Evolutionary conservation across 2,797 vertebrate genomes (phyloP), one percentile per base, ranked within the genome.

Genomic region (Huso huso): DNA sequence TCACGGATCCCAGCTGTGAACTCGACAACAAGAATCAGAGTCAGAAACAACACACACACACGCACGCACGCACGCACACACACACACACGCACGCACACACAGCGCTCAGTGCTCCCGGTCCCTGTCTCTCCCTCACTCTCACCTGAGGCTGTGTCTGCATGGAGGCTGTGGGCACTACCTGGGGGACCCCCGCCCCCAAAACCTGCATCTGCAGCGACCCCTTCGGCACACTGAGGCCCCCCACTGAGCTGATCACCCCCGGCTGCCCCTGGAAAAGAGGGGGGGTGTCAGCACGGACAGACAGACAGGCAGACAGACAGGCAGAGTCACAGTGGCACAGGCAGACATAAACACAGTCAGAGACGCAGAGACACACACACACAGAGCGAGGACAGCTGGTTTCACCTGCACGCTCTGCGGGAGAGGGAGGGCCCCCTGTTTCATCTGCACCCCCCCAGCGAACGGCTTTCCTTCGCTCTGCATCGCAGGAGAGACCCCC

Each of bases 241-340:
- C 89, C 80, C 1, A 89, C 80, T 3, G 86, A 87, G 72, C 85
- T 87, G 76, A 93, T 90, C 69, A 92, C 88, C 51, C 87, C 90
- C 12, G 91, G 75, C 72, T 93, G 93, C 48, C 87, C 73, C 91
- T 94, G 82, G 61, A 78, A 72, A 71, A 76, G 8, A 48, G 1
- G 1, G 6, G 4, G 8, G 69, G 9, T 37, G 23, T 37, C 23
- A 71, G 7, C 12, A 57, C 9, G 63, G 50, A 3, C 7, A 6
- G 51, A 9, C 59, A 7, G 8, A 49, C 7, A 6, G 51, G 7
- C 7, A 6, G 51, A 9, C 59, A 7, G 8, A 49, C 7, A 6
- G 51, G 7, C 59, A 7, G 8, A 51, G 49, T 18, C 51, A 18
- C 15, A 18, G 15, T 18, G 15, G 15, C 15, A 18, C 15, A 18